Conservation (phyloP, 1,140 invertebrate genomes). For the Apis cerana region DNA sequence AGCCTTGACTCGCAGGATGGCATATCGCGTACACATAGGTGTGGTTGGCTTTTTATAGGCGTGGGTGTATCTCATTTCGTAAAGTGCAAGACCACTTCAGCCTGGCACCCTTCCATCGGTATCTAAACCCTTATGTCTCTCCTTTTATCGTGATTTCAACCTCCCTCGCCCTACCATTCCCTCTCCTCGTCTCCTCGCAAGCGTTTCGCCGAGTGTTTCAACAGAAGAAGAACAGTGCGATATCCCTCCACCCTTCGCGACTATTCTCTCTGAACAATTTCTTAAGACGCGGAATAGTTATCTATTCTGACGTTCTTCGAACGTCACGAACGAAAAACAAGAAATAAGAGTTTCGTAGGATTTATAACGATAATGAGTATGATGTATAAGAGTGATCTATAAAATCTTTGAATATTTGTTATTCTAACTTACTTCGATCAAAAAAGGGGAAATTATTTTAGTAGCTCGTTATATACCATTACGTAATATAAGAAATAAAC, state of each 20-base stretch:
- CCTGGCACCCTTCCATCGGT: slow-evolving; percentile 19
- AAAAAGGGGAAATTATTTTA: no score
- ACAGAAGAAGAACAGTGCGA: neutral
- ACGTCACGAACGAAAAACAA: no score
- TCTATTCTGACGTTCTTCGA: neutral
- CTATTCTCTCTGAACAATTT: slow-evolving; percentile 29
- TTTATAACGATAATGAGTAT: no score
- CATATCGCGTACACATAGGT: slow-evolving; percentile 48
- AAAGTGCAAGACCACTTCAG: slow-evolving; percentile 59
- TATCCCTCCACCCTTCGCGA: neutral
- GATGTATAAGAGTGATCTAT: no score
- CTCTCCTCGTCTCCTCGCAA: slow-evolving; percentile 1
- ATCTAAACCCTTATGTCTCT: neutral
- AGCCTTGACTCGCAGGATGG: neutral
- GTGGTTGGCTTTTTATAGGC: slow-evolving; percentile 54
- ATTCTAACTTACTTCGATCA: no score
- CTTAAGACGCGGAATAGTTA: neutral
- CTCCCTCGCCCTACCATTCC: slow-evolving; percentile 17
- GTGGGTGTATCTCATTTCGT: slow-evolving; percentile 62
- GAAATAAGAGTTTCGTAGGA: no score
- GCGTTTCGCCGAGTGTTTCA: slow-evolving; percentile 7
- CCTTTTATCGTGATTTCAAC: slow-evolving; percentile 36
- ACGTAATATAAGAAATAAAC: no score
- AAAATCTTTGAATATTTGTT: no score
- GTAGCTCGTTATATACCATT: no score